Evolutionary conservation across 2,113 vertebrate genomes (phyloP), one percentile per base, ranked within the genome.

Genomic region (Brachyhypopomus gauderio): DNA sequence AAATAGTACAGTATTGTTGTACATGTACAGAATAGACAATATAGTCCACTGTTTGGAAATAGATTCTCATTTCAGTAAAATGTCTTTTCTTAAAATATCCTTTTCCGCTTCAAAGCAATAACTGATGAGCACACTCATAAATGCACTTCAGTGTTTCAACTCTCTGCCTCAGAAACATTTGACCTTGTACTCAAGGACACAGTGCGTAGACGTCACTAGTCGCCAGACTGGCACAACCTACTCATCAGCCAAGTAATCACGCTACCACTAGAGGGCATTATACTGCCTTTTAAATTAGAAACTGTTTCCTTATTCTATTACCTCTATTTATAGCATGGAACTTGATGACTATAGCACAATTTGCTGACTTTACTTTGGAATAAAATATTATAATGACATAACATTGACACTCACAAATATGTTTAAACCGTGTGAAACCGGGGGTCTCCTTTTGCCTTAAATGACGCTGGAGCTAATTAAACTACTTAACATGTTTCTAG

Each of bases 181-280:
- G 87, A 89, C 87, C 85, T 89, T 89, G 83, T 16, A 56, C 62
- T 79, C 84, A 83, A 88, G 87, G 87, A 86, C 88, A 86, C 63
- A 64, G 2, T 66, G 80, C 55, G 72, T 45, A 84, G 80, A 87
- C 88, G 87, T 87, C 88, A 88, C 58, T 59, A 34, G 66, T 70
- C 52, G 55, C 36, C 75, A 72, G 30, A 67, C 67, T 77, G 72
- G 72, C 78, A 74, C 83, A 83, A 55, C 71, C 25, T 72, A 38
- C 38, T 38, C 38, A 38, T 48, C 45, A 63, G 75, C 34, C 38
- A 52, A 58, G 5, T 27, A 62, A 74, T 8, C 5, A 69, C 77
- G 64, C 62, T 48, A n/a, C 79, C 88, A 45, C 83, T 58, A 87
- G 88, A 79, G 81, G 84, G 87, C 16, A 83, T 66, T 80, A 55